Evolutionary conservation across 2,113 vertebrate genomes (phyloP), one percentile per base, ranked within the genome.

Genomic region (Caretta caretta): DNA sequence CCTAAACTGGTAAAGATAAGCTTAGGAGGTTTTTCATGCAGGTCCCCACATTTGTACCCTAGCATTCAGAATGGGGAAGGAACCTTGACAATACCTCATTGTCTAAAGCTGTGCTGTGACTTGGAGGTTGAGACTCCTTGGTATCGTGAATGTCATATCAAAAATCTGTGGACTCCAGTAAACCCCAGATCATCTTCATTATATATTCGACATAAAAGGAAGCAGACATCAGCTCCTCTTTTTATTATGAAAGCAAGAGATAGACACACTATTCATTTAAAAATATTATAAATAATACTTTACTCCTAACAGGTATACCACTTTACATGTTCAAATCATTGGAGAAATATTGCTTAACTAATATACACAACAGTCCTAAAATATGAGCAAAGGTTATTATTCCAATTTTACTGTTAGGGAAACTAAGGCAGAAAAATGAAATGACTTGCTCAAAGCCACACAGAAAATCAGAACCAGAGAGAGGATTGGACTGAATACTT

Each of bases 131-230:
- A 80, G 14, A 49, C 80, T 38, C 35, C 80, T 19, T 50, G 25
- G 5, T 85, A 19, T 22, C 75, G 10, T 88, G 16, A 90, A 59
- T 0, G 5, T 29, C 0, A n/a, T 83, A 85, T 1, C 24, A 80
- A 93, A 83, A 69, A 57, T 8, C 2, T 31, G n/a, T n/a, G 35
- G 6, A 56, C 79, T 35, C 29, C 10, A 9, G 6, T 83, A 76
- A 49, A 2, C 20, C 5, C 38, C 12, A 62, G 22, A 69, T 78
- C 17, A 50, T 0, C 1, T 4, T 3, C 51, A 19, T 24, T 46
- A 42, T 38, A 50, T 46, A 50, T 14, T 78, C 85, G 46, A 85
- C 46, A 88, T 38, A 54, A 83, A 86, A 2, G 2, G 24, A 86
- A 86, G 48, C 1, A 89, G 7, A 16, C 49, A 54, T 51, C 3